These are phyloP conservation scores for Sisyra terminalis DNA, from an alignment of 2,888 invertebrate species.

Conservation along the genomic window DNA sequence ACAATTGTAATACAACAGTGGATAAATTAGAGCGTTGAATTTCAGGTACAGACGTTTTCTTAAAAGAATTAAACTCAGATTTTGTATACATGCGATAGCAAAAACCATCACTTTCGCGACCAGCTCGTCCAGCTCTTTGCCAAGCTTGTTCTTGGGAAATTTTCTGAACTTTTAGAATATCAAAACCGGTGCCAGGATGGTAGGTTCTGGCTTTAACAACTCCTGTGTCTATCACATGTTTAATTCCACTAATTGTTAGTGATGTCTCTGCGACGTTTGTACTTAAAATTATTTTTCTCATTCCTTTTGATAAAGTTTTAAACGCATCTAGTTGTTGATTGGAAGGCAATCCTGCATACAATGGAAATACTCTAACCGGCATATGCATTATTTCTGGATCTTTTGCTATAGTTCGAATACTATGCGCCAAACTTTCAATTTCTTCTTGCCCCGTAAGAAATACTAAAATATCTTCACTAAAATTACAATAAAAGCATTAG, in stretches of 20 bases:
- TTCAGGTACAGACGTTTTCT: slow-evolving; percentile 66
- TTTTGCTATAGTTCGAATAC: slow-evolving; percentile 54
- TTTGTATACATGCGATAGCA: slow-evolving; percentile 82
- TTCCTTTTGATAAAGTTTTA: slow-evolving; percentile 48
- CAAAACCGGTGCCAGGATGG: slow-evolving; percentile 67
- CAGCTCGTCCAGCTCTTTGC: slow-evolving; percentile 87
- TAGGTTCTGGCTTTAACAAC: slow-evolving; percentile 78
- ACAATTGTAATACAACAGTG: slow-evolving; percentile 62
- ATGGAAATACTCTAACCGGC: slow-evolving; percentile 59
- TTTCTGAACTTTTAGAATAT: slow-evolving; percentile 61
- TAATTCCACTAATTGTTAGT: slow-evolving; percentile 84
- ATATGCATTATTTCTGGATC: slow-evolving; percentile 44
- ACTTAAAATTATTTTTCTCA: slow-evolving; percentile 80
- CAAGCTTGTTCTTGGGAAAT: slow-evolving; percentile 86
- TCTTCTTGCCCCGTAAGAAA: slow-evolving; percentile 96
- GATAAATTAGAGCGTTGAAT: slow-evolving; percentile 54
- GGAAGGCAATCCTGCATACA: slow-evolving; percentile 83
- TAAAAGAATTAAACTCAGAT: slow-evolving; percentile 53
- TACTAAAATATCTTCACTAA: slow-evolving; percentile 75
- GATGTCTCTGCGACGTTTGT: slow-evolving; percentile 99
- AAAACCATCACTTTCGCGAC: slow-evolving; percentile 66
- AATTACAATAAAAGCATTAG: slow-evolving; percentile 20
- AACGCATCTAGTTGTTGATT: slow-evolving; percentile 80
- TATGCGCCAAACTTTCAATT: slow-evolving; percentile 71
- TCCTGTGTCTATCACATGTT: slow-evolving; percentile 82